Base-by-base conservation (phyloP, 1,140 invertebrate species). In the Elymnias hypermnestra region DNA sequence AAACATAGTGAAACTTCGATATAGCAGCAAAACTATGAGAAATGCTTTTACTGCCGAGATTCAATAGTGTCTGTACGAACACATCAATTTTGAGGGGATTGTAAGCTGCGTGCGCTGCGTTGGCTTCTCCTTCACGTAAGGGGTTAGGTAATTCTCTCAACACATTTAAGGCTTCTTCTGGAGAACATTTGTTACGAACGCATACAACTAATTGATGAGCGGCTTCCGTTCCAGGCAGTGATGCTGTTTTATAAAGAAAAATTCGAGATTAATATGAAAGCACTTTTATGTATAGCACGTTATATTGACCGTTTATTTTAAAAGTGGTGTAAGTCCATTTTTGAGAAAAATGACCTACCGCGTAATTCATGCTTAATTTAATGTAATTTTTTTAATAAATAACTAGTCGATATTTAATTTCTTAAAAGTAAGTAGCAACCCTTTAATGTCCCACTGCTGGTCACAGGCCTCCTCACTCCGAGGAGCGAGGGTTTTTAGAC, bases 11-110 rank as follows among this genome's bases (percentile, higher is more conserved):
- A 74, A 98, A 99, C 88, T 99, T 99, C 10, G 95, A 95, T 62
- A 99, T 95, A 22, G 97, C 97, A 8, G 98, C 95, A 86, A 99
- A 99, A 60, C 96, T 96, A 74, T 99, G 98, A 55, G 97, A 98
- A 69, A 99, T 98, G 67, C 97, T 98, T 87, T 99, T 99, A 1
- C 94, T 95, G 12, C 97, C 97, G 25, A 98, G 86, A 72, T 97
- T 94, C 0, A 99, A 87, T 42, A 99, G 83, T 0, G 96, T 98
- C 63, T 98, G 95, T 3, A 98, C 94, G 83, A 99, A 99, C 0
- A 99, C 95, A 70, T 98, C 96, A 29, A 99, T 98, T 85, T 97
- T 97, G 18, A 98, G 76, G 0, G 96, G 95, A 87, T 98, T 97
- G 67, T 93, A 94, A 12, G 88, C 85, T 7, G 91, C 89, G 37